A percentile compares a stretch with the other conserved stretches of the same genome.
These are phyloP conservation scores for Euzetes globulus DNA, from an alignment of 2,888 invertebrate species.

Conservation along the genomic window DNA sequence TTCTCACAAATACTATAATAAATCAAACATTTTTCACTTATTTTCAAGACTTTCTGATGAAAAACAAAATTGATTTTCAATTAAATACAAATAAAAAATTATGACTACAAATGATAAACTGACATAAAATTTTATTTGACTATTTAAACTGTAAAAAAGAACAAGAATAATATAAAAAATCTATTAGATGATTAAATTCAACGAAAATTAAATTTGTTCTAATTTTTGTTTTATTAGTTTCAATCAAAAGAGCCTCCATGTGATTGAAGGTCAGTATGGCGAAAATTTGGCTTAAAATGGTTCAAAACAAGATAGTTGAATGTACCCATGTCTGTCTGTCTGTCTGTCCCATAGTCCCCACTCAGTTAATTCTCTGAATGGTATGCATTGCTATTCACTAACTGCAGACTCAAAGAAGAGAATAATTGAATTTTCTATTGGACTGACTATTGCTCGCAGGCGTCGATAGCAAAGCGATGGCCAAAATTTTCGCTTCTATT, in stretches of 20 bases:
- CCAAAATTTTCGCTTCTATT: not conserved
- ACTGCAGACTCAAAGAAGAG: not conserved
- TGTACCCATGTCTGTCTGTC: too few relatives aligned
- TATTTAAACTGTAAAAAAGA: too few relatives aligned
- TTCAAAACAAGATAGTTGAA: too few relatives aligned
- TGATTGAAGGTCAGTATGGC: too few relatives aligned
- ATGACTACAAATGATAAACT: not conserved
- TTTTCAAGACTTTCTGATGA: not conserved
- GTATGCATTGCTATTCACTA: not conserved
- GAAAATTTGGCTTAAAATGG: too few relatives aligned
- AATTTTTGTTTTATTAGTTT: too few relatives aligned
- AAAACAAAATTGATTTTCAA: not conserved
- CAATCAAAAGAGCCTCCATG: too few relatives aligned
- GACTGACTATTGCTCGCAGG: not conserved
- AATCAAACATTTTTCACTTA: not conserved
- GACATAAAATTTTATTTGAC: not conserved
- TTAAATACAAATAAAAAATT: not conserved
- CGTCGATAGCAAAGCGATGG: not conserved
- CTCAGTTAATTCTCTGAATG: not conserved
- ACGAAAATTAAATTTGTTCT: too few relatives aligned
- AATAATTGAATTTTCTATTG: conserved; percentile 12
- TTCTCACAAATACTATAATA: not conserved
- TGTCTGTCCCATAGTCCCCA: conserved; percentile 1
- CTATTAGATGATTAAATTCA: too few relatives aligned
- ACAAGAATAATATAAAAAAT: too few relatives aligned